phyloP scores from a whole-genome alignment of 2,797 vertebrate species.

The Setipinna tenuifilis region DNA sequence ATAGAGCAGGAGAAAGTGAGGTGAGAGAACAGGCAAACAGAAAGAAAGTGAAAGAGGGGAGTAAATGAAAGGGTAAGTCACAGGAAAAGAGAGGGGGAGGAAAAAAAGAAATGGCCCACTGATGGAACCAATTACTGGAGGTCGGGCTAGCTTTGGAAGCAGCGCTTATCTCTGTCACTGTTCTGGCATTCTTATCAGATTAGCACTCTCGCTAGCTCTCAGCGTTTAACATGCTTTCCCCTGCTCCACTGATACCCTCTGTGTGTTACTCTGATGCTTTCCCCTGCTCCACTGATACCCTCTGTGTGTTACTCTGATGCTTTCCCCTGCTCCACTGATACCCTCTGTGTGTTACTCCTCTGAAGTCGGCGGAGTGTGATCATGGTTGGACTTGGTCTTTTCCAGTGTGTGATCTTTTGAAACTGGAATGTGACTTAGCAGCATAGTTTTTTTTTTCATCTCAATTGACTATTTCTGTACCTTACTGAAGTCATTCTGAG shows the following conservation, averaged over 20 bases:
- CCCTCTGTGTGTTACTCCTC: background rate
- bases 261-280: background rate
- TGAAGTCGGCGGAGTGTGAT: background rate
- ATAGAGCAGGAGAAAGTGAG: constrained; percentile 56
- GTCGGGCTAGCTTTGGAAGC: constrained; percentile 36
- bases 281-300: background rate
- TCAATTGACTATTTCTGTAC: background rate
- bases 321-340: background rate
- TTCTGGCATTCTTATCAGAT: constrained; percentile 49
- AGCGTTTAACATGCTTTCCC: constrained; percentile 41
- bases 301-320: background rate
- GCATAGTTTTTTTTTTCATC: background rate
- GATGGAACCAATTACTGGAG: constrained; percentile 63
- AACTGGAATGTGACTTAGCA: background rate
- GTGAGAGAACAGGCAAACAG: constrained; percentile 42
- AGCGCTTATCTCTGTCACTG: constrained; percentile 34
- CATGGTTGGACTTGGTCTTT: background rate
- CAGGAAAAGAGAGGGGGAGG: constrained; percentile 37
- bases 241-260: no score
- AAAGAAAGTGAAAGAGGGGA: constrained; percentile 44
- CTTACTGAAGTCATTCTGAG: background rate
- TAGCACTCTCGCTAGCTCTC: constrained; percentile 31
- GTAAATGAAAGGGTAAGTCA: constrained; percentile 50
- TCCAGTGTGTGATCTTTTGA: background rate
- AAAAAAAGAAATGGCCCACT: constrained; percentile 58